Percentiles rank a stretch among this genome's conserved stretches.
Conservation (phyloP, 2,797 vertebrate species). For the Tapera naevia region DNA sequence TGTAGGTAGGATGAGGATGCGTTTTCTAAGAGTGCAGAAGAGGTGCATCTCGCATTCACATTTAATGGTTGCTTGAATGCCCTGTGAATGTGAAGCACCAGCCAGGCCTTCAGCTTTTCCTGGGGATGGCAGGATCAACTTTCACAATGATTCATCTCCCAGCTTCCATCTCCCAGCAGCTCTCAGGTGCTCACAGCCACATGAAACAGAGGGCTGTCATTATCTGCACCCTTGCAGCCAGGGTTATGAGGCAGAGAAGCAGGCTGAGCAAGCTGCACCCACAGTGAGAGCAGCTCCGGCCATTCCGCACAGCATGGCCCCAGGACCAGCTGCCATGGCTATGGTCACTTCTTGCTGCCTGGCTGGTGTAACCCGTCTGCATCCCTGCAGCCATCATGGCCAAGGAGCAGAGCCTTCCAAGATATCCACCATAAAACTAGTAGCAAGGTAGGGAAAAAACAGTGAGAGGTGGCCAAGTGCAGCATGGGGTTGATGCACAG, state of each 20-base stretch:
- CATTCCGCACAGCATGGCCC: accelerated
- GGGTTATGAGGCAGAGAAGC: background rate
- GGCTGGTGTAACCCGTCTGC: accelerated
- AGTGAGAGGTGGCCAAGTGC: accelerated
- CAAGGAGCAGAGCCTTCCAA: background rate
- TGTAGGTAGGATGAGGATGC: accelerated
- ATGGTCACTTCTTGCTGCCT: background rate
- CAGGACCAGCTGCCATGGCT: accelerated
- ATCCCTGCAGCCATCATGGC: background rate
- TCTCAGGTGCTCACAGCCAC: background rate
- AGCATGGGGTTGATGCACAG: accelerated
- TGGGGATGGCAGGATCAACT: background rate
- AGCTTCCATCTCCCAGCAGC: background rate
- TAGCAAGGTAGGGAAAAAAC: background rate
- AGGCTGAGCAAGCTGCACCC: constrained; percentile 1
- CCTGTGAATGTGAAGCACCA: background rate
- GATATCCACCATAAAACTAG: background rate
- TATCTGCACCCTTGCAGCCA: background rate
- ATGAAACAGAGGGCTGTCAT: background rate
- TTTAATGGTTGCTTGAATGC: background rate
- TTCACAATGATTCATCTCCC: background rate
- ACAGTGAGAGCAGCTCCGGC: background rate
- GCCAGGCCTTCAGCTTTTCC: background rate
- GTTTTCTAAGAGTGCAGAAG: accelerated
- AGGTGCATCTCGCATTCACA: accelerated